A percentile compares a stretch with the other conserved stretches of the same genome.
Conservation (phyloP, 2,797 vertebrate species). For the Geotrypetes seraphini region DNA sequence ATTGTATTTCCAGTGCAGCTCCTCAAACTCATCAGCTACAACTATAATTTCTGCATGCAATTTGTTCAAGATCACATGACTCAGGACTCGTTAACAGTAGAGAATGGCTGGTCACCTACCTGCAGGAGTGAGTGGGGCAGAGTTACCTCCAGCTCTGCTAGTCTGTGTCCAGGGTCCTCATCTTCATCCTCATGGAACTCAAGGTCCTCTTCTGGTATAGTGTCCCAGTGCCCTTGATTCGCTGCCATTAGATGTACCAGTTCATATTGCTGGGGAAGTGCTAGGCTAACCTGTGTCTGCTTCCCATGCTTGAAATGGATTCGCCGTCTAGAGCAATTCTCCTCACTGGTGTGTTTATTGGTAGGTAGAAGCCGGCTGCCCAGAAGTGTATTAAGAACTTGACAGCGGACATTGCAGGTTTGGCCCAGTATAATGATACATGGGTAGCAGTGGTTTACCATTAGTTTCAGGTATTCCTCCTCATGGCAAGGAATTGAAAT, state of each 20-base stretch:
- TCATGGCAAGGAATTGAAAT: slow-evolving; percentile 80
- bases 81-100: too few relatives aligned
- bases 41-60: too few relatives aligned
- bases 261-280: slow-evolving; percentile 88
- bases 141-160: slow-evolving; percentile 89
- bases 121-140: slow-evolving; percentile 80
- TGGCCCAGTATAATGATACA: slow-evolving; percentile 85
- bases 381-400: slow-evolving; percentile 78
- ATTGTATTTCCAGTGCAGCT: too few relatives aligned
- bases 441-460: slow-evolving; percentile 56
- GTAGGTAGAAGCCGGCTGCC: slow-evolving; percentile 78
- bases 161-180: slow-evolving; percentile 73
- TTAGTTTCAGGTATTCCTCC: slow-evolving; percentile 79
- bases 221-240: slow-evolving; percentile 86
- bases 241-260: slow-evolving; percentile 81
- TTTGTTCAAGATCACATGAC: too few relatives aligned
- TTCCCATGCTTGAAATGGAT: slow-evolving; percentile 81
- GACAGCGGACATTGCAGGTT: slow-evolving; percentile 77
- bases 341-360: slow-evolving; percentile 42
- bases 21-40: too few relatives aligned
- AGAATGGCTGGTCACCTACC: too few relatives aligned
- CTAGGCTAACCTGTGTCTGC: slow-evolving; percentile 75
- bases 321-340: slow-evolving; percentile 77
- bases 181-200: slow-evolving; percentile 81
- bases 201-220: slow-evolving; percentile 83